A percentile compares a stretch with the other conserved stretches of the same genome.
phyloP scores from a whole-genome alignment of 2,113 vertebrate species.

The Atrichornis clamosus region DNA sequence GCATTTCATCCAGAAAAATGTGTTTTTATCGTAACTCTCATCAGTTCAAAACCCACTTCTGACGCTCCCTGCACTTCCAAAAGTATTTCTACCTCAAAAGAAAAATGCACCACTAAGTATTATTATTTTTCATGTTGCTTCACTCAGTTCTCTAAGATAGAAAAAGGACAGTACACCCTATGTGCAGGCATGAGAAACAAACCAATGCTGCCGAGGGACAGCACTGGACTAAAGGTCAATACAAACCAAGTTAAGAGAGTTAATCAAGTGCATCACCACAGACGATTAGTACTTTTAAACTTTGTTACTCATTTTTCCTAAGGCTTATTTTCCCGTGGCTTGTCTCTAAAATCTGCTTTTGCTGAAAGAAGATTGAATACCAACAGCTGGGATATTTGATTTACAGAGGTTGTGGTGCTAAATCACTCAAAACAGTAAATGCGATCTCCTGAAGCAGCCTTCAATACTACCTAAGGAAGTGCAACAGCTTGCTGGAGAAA shows the following conservation, averaged over 20 bases:
- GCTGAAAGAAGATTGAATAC: neutral
- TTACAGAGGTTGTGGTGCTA: neutral
- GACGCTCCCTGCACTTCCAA: neutral
- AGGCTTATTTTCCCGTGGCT: neutral
- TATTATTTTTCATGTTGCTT: neutral
- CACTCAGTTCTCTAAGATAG: neutral
- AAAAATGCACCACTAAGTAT: neutral
- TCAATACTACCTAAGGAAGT: neutral
- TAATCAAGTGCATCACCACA: neutral
- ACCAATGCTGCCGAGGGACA: neutral
- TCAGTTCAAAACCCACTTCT: neutral
- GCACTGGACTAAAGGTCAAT: neutral
- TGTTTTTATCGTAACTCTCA: neutral
- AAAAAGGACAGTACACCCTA: neutral
- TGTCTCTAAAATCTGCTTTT: neutral
- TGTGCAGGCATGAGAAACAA: neutral
- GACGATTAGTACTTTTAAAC: neutral
- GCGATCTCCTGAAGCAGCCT: neutral
- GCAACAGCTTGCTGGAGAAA: neutral
- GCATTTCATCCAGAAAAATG: neutral
- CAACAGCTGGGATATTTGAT: neutral
- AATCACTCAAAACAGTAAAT: neutral
- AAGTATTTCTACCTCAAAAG: neutral
- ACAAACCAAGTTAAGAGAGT: rapidly evolving
- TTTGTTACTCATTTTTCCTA: neutral